Conservation (phyloP, 2,888 invertebrate species). For the Octonoba sinensis region DNA sequence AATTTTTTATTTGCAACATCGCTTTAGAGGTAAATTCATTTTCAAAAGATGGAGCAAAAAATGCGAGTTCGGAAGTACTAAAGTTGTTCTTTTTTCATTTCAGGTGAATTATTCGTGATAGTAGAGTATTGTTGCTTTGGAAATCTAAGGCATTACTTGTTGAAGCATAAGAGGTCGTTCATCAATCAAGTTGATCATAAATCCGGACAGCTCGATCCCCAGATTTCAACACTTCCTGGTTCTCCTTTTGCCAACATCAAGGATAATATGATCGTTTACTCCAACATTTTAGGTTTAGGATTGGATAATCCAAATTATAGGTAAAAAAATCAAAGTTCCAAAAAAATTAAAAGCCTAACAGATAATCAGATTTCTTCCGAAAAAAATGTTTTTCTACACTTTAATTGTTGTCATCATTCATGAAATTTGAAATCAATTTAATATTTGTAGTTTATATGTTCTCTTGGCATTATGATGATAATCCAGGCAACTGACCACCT, state of each 20-base stretch:
- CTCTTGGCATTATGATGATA: too few relatives aligned
- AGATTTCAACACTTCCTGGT: constrained; percentile 65
- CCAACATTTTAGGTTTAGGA: constrained; percentile 43
- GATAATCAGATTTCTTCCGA: too few relatives aligned
- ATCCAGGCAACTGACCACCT: too few relatives aligned
- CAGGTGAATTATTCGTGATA: constrained; percentile 89
- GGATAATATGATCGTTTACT: constrained; percentile 38
- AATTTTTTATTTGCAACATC: too few relatives aligned
- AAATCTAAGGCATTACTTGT: constrained; percentile 88
- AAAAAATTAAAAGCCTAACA: too few relatives aligned
- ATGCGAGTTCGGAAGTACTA: background rate
- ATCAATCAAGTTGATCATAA: constrained; percentile 78
- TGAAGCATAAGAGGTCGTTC: constrained; percentile 84
- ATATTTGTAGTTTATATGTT: too few relatives aligned
- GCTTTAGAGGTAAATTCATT: too few relatives aligned
- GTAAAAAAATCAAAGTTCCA: constrained; percentile 10
- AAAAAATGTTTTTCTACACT: too few relatives aligned
- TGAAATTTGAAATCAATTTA: too few relatives aligned
- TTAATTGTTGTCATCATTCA: too few relatives aligned
- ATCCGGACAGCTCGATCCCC: constrained; percentile 73
- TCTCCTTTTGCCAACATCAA: constrained; percentile 28
- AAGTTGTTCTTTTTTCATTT: background rate
- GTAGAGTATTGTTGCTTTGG: constrained; percentile 96
- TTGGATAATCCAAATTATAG: constrained; percentile 62
- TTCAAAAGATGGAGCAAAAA: background rate